Conservation (phyloP, 2,113 vertebrate genomes). For the Orthonyx spaldingii region DNA sequence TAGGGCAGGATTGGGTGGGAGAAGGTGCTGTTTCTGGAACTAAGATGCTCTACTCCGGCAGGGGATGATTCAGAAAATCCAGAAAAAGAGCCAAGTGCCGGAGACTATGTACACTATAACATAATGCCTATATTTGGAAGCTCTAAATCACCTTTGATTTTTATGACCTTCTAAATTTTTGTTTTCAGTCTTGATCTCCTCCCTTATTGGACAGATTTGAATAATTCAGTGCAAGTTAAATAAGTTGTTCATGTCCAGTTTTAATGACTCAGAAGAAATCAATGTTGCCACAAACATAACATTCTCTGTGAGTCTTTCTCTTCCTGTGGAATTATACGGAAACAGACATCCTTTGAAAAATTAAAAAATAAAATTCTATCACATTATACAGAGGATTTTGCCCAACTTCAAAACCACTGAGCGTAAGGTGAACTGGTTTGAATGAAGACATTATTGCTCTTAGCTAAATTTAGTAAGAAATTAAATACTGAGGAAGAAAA, state of each 20-base stretch:
- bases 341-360: neutral
- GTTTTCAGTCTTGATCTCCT: neutral
- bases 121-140: conserved; percentile 32
- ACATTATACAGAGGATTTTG: neutral
- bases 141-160: conserved; percentile 25
- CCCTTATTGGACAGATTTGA: neutral
- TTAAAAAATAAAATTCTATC: neutral
- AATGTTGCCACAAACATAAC: neutral
- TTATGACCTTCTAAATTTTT: conserved; percentile 13
- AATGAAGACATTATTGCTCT: neutral
- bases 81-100: conserved; percentile 10
- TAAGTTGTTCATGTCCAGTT: neutral
- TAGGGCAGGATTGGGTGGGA: neutral
- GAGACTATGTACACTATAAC: neutral
- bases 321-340: neutral
- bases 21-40: neutral
- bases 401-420: neutral
- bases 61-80: conserved; percentile 40
- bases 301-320: neutral
- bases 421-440: neutral
- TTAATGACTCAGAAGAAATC: conserved; percentile 34
- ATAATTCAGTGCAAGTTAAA: conserved; percentile 5
- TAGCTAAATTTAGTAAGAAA: neutral
- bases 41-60: neutral
- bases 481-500: neutral